phyloP scores from a whole-genome alignment of 1,140 invertebrate species.

The Spodoptera litura region DNA sequence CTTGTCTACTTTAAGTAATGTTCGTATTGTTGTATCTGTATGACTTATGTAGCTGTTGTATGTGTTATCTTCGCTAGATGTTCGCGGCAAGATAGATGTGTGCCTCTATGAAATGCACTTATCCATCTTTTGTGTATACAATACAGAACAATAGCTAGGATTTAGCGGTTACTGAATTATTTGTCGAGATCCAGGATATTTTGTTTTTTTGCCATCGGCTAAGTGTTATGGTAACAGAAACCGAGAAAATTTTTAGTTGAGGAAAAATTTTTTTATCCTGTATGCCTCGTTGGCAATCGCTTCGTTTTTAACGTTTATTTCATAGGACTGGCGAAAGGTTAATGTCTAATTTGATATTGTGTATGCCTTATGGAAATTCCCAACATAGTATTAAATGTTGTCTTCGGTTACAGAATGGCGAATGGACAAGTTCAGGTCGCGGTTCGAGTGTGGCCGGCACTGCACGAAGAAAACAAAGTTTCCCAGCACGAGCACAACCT shows the following conservation, averaged over 20 bases:
- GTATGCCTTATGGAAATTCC: too few species aligned
- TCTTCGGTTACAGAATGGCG: slow-evolving; percentile 67
- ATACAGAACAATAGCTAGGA: not conserved
- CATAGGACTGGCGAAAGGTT: too few species aligned
- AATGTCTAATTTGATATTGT: too few species aligned
- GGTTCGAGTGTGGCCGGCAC: slow-evolving; percentile 72
- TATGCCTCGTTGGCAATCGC: too few species aligned
- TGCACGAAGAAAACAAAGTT: slow-evolving; percentile 91
- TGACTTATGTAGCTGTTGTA: not conserved
- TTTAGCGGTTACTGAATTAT: not conserved
- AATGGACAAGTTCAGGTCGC: slow-evolving; percentile 69
- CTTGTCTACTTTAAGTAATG: slow-evolving; percentile 7
- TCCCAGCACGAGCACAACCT: slow-evolving; percentile 89
- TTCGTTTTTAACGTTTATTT: too few species aligned
- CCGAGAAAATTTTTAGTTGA: too few species aligned
- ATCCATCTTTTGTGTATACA: slow-evolving; percentile 5
- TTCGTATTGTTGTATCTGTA: not conserved
- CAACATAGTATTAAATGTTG: not conserved
- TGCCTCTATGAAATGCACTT: not conserved
- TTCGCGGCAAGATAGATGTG: not conserved
- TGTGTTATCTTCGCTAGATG: slow-evolving; percentile 16
- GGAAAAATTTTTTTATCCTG: too few species aligned
- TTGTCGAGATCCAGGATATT: not conserved
- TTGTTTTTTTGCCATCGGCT: too few species aligned
- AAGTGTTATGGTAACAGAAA: too few species aligned